phyloP scores from a whole-genome alignment of 2,888 invertebrate genomes.

The Choreutis nemorana region DNA sequence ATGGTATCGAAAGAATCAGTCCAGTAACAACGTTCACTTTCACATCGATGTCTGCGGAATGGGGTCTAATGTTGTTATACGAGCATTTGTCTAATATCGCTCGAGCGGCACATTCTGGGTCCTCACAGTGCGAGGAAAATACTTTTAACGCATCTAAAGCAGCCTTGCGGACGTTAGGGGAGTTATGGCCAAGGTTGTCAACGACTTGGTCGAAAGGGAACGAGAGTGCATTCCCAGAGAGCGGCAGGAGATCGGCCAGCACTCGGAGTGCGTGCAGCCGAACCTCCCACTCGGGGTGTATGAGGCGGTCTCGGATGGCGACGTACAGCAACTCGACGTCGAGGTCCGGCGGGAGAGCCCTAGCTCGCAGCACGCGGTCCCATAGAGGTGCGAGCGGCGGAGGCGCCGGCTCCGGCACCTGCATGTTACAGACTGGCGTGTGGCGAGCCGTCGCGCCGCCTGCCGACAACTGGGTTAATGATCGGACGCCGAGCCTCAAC shows the following conservation, averaged over 20 bases:
- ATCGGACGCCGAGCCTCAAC: conserved; percentile 55
- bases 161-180: conserved; percentile 82
- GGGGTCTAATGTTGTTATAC: conserved; percentile 62
- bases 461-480: conserved; percentile 67
- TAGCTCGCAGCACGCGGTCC: conserved; percentile 81
- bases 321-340: conserved; percentile 72
- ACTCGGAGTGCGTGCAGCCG: conserved; percentile 83
- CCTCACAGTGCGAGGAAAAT: conserved; percentile 73
- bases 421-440: conserved; percentile 42
- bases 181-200: conserved; percentile 80
- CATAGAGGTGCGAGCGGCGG: conserved; percentile 77
- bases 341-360: conserved; percentile 73
- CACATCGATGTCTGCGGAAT: conserved; percentile 55
- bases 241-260: conserved; percentile 79
- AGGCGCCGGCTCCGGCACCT: conserved; percentile 54
- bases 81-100: conserved; percentile 73
- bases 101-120: conserved; percentile 72
- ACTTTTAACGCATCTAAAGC: conserved; percentile 79
- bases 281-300: conserved; percentile 85
- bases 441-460: conserved; percentile 48
- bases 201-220: conserved; percentile 77
- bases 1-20: conserved; percentile 71
- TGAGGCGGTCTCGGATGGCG: conserved; percentile 75
- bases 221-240: conserved; percentile 74
- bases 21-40: conserved; percentile 70